Evolutionary conservation across 2,797 vertebrate species (phyloP), one percentile per base, ranked within the genome.

Genomic region (Tamandua tetradactyla): DNA sequence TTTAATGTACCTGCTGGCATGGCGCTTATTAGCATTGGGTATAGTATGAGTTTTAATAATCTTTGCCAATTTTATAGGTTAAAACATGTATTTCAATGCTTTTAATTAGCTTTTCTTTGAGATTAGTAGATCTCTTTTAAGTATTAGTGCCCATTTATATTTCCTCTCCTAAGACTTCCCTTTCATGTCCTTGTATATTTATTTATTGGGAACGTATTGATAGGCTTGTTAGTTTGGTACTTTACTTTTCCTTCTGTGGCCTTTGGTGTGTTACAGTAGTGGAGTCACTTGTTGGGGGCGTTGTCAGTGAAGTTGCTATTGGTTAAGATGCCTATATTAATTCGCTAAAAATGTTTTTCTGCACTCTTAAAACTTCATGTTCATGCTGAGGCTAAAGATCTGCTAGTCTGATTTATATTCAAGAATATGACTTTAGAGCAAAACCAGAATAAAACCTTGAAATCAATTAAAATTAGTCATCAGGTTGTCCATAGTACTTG

Each of bases 391-490:
- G 37, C 49, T 94, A n/a, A 68, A 80, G 44, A 17, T 66, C 25
- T 62, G 52, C 37, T 75, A 57, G 27, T 81, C 27, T 94, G 49
- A 49, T 42, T 87, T 93, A 20, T 82, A 40, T 37, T 94, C 79
- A 91, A 82, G 68, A 87, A 75, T 40, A 76, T 87, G 69, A 42
- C 44, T 72, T 40, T 17, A n/a, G 78, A 76, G 61, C 72, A 81
- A 95, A 88, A 49, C 69, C 44, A 84, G 78, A 92, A 82, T 89
- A 83, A 86, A 79, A 78, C 40, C 68, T 83, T 79, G 59, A 72
- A 81, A 55, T 52, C 32, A 49, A 75, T 22, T 90, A 61, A 61
- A 47, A 61, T 52, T 35, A 80, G 18, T 80, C 68, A 47, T 64
- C 40, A 40, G 25, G 15, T 49, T 88, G 55, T 79, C 37, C 17